Evolutionary conservation across 2,797 vertebrate genomes (phyloP).

Genomic region (Margarornis squamiger): DNA sequence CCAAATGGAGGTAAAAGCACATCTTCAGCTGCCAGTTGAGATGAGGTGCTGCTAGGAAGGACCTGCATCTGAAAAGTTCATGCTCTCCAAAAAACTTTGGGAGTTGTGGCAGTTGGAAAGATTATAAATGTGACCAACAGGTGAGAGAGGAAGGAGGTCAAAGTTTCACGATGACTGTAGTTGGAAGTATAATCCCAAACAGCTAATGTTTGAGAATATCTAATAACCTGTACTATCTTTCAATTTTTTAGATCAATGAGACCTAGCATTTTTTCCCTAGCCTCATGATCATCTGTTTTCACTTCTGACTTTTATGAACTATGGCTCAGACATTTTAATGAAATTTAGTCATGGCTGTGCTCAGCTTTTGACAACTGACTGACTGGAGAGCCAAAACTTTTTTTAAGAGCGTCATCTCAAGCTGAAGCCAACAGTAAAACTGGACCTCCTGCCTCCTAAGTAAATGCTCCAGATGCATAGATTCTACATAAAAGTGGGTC

Average conservation of each 20-base stretch:
- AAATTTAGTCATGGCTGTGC: constrained; percentile 41
- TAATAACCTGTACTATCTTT: neutral
- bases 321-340: constrained; percentile 34
- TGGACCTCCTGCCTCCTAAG: neutral
- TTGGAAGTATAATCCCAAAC: neutral
- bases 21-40: neutral
- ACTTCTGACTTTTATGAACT: constrained; percentile 50
- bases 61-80: neutral
- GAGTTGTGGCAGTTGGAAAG: neutral
- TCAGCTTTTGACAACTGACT: neutral
- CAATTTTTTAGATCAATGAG: constrained; percentile 30
- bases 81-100: neutral
- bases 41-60: neutral
- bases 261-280: neutral
- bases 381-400: neutral
- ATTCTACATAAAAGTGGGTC: neutral
- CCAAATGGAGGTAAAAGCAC: neutral
- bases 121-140: neutral
- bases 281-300: constrained; percentile 40
- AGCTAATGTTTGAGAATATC: neutral
- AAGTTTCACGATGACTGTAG: neutral
- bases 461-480: neutral
- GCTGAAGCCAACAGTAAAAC: neutral
- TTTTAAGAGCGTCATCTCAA: neutral
- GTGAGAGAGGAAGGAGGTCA: neutral